phyloP scores from a whole-genome alignment of 2,888 invertebrate species.

The Rugalucina vietnamica region DNA sequence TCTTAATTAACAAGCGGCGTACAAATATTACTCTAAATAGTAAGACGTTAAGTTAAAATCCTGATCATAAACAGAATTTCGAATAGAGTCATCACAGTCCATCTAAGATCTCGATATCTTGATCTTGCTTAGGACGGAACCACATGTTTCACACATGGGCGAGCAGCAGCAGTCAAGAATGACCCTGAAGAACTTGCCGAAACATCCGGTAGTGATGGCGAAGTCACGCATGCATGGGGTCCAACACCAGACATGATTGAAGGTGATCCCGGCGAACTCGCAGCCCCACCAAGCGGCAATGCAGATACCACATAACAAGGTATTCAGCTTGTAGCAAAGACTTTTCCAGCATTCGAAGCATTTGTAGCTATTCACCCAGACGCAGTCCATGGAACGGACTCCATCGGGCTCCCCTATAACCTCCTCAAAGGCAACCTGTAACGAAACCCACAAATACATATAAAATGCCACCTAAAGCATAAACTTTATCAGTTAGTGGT shows the following conservation, averaged over 20 bases:
- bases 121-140: slow-evolving; percentile 74
- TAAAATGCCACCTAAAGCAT: too few species aligned
- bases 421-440: slow-evolving; percentile 72
- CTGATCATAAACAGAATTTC: too few species aligned
- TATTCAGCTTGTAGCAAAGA: slow-evolving; percentile 89
- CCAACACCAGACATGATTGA: slow-evolving; percentile 89
- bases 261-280: slow-evolving; percentile 85
- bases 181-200: slow-evolving; percentile 83
- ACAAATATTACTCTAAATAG: too few species aligned
- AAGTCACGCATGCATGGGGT: slow-evolving; percentile 88
- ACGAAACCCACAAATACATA: background rate
- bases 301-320: slow-evolving; percentile 88
- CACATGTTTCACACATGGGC: slow-evolving; percentile 88
- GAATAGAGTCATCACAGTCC: too few species aligned
- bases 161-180: slow-evolving; percentile 85
- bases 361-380: slow-evolving; percentile 88
- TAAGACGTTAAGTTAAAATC: too few species aligned
- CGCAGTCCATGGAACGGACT: slow-evolving; percentile 86
- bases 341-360: slow-evolving; percentile 88
- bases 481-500: too few species aligned
- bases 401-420: slow-evolving; percentile 78
- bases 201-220: slow-evolving; percentile 86
- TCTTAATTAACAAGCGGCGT: too few species aligned
- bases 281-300: slow-evolving; percentile 87
- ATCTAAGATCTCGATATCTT: too few species aligned